Conservation (phyloP, 2,797 vertebrate genomes). For the Tympanoctomys barrerae region DNA sequence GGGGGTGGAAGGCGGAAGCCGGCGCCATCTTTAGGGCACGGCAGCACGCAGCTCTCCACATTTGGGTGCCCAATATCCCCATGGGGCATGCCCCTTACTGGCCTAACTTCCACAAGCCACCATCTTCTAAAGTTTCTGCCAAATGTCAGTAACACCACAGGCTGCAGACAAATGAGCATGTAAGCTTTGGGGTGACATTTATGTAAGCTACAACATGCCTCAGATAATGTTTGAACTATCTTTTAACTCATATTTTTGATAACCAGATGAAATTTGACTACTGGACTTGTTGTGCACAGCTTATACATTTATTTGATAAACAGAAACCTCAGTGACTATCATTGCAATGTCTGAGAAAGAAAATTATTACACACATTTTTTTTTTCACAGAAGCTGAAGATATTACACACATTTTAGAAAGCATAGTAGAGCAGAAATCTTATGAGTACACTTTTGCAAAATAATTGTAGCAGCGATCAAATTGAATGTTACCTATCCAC, state of each 20-base stretch:
- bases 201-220: neutral
- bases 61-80: neutral
- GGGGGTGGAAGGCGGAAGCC: too few relatives aligned
- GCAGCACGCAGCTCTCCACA: too few relatives aligned
- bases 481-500: neutral
- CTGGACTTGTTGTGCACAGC: neutral
- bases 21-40: too few relatives aligned
- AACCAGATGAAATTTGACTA: neutral
- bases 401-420: neutral
- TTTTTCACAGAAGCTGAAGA: too few relatives aligned
- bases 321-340: neutral
- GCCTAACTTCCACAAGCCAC: neutral
- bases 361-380: neutral
- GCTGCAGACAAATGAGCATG: neutral
- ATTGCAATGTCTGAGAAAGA: neutral
- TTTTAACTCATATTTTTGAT: neutral
- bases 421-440: neutral
- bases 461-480: neutral
- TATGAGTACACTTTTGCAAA: neutral
- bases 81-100: fast-evolving
- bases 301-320: neutral
- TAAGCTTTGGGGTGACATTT: neutral
- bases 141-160: neutral
- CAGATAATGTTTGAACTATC: neutral
- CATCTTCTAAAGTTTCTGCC: neutral